Evolutionary conservation across 2,113 vertebrate species (phyloP), one percentile per base, ranked within the genome.

Genomic region (Laterallus jamaicensis): DNA sequence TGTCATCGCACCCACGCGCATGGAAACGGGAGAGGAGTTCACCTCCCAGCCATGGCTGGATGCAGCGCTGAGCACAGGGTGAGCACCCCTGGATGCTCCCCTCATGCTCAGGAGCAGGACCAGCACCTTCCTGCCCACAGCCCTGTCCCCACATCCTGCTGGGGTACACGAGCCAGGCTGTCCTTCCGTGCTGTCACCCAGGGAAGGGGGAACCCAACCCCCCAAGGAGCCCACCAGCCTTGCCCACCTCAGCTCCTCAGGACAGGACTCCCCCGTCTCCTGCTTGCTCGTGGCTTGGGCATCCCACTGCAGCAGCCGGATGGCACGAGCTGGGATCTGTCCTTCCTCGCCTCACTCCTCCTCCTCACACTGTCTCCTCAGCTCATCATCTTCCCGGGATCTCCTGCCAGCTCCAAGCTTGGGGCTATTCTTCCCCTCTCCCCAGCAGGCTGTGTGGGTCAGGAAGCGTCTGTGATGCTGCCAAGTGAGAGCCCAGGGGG

Each of bases 1-100:
- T 92, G 94, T 49, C n/a, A 88, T 54, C 22, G 5, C 94, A 67
- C 93, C 96, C 88, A 90, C 82, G 22, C 31, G 6, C 94, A 69
- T 42, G 71, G 91, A 24, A 26, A 55, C 0, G 54, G 75, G 58
- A 87, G 90, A 42, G 6, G 14, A 47, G 66, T 18, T 93, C 91
- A 92, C 67, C 93, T 60, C 84, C 80, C 5, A 17, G 8, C 63
- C 42, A 15, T 76, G 42, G 63, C 59, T 2, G 77, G 49, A 14
- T 2, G 14, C 71, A 2, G 52, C 11, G 10, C 78, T 91, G 63
- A 77, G 68, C 2, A 8, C 50, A 35, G 31, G 81, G 42, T 49
- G 12, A 14, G 75, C 76, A 26, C 35, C 6, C 55, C 56, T 24
- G 7, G 75, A 69, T 81, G 70, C 66, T 90, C 55, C 1, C 39